Evolutionary conservation across 1,140 invertebrate species (phyloP).

Genomic region (Caenorhabditis inopinata): DNA sequence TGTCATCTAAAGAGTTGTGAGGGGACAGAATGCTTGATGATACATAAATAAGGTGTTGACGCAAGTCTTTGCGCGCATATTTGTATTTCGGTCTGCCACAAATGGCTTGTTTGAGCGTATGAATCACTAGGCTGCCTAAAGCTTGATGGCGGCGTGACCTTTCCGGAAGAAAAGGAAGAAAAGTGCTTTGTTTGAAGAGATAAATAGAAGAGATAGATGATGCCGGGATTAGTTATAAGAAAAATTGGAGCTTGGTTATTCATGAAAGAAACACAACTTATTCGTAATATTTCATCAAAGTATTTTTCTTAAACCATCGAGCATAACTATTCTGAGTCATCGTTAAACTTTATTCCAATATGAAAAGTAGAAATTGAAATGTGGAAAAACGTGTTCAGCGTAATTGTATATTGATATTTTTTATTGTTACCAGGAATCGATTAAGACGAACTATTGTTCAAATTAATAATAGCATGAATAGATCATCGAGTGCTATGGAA

Average conservation of each 20-base stretch:
- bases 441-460: neutral
- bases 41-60: slow-evolving; percentile 27
- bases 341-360: no score
- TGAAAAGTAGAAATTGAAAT: neutral
- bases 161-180: neutral
- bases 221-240: no score
- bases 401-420: no score
- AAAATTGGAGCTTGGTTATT: no score
- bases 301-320: no score
- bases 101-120: slow-evolving; percentile 20
- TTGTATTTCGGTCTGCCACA: slow-evolving; percentile 25
- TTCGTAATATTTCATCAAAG: no score
- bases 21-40: neutral
- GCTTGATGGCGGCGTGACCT: neutral
- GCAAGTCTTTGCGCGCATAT: slow-evolving; percentile 4
- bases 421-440: neutral
- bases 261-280: no score
- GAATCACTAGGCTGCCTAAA: neutral
- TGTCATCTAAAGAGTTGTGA: neutral
- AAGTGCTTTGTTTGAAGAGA: neutral
- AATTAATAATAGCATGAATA: neutral
- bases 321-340: no score
- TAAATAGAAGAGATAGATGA: no score
- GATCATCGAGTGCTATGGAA: neutral
- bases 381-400: neutral